Evolutionary conservation across 2,888 invertebrate genomes (phyloP), one percentile per base, ranked within the genome.

Genomic region (Drosophila setosimentum): DNA sequence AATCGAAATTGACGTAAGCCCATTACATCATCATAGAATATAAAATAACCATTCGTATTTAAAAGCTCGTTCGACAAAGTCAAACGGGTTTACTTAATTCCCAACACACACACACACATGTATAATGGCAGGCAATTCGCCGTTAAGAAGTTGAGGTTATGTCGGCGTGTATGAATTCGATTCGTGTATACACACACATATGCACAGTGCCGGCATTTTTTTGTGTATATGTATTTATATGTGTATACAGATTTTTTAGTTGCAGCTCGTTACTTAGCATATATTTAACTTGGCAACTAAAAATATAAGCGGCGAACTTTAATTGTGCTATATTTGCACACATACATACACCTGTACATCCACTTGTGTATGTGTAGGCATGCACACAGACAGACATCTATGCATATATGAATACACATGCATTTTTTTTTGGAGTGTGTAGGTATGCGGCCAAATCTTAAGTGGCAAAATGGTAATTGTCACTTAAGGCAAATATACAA

Each of bases 31-130:
- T 83, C 83, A 45, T n/a, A n/a, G n/a, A 78, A 76, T 69, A 61
- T 71, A 80, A 27, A 54, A 76, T 51, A 45, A 8, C 24, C n/a
- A 50, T 75, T 72, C 50, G 68, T 72, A 65, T 59, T 78, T 65
- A 57, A 68, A 72, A 68, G 68, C 80, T 80, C 63, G 58, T 86
- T 80, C 67, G 61, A 72, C 70, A 83, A 88, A 83, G 83, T 77
- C 72, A 83, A 83, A 83, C 83, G 81, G 81, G 83, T 83, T 83
- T 83, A 80, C 69, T 69, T 53, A 72, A 77, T 85, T 80, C 68
- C 64, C 50, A 49, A 42, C 72, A 65, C 48, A 60, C 64, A 70
- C 27, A 37, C 67, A 40, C 64, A 51, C 30, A 60, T 29, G 30
- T 29, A 63, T 27, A 21, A 42, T 42, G 42, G 42, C 21, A 42